Base-by-base conservation (phyloP, 1,140 invertebrate genomes). In the Pseudachorutes palmiensis region DNA sequence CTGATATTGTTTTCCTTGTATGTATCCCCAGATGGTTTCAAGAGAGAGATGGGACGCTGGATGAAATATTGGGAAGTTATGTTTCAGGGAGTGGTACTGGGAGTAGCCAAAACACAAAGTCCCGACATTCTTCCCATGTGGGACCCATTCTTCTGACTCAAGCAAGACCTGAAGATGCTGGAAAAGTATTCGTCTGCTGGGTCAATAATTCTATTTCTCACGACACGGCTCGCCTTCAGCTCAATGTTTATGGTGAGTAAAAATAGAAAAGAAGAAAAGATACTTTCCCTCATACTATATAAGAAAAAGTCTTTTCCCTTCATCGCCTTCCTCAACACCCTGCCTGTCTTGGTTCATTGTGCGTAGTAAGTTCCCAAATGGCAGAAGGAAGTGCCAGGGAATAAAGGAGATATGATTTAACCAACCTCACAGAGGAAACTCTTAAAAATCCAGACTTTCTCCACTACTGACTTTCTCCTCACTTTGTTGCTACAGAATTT, bases 131-230 rank as follows among this genome's bases (percentile, higher is more conserved):
- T 24, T 61, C 61, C 57, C 67, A 66, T 64, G 33, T 68, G n/a
- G 75, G 75, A 26, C 75, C 70, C 5, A 51, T 76, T 41, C 59
- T 76, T 31, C 61, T 76, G 22, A 62, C 67, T 14, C 84, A 84
- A 78, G 83, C 84, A 30, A 81, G 86, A 64, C 78, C 88, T 63
- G 88, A 91, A 74, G 90, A 93, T 76, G 83, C 85, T 60, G 90
- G 89, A 55, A 55, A 55, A 55, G 85, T 88, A 74, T 92, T 91
- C 79, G 83, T 92, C 63, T 92, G 91, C 77, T 87, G 88, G 81
- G 87, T 90, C 28, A 92, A 92, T 81, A 93, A 92, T 76, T 90
- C 88, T 9, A 87, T 87, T 0, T 90, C 90, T 14, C 87, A 88
- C 73, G 89, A 93, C 78, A 88, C 86, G 71, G 86, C 90, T 49